Evolutionary conservation across 2,113 vertebrate species (phyloP), one percentile per base, ranked within the genome.

Genomic region (Pygoscelis antarcticus): DNA sequence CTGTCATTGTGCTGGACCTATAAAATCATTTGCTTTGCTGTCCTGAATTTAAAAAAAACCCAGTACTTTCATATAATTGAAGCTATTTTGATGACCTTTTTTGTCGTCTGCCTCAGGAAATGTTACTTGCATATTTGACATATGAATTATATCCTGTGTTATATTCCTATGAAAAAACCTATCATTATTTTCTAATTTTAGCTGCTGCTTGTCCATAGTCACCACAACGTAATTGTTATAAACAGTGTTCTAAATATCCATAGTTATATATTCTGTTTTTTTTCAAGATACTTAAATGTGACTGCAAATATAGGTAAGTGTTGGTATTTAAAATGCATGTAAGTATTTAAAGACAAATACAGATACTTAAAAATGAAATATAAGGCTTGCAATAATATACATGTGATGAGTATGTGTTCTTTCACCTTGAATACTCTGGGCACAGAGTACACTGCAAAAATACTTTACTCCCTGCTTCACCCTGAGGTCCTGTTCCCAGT

Each of bases 131-230:
- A 70, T 87, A 27, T 87, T 92, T 95, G 84, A 86, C 52, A 74
- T 66, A 66, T 60, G 36, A 86, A 90, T 92, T 88, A 32, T 52
- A 64, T 94, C 66, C 81, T 47, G 11, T 86, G 36, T 74, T 88
- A 17, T 13, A 51, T 65, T 70, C 18, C 27, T 77, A 5, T 65
- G 46, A 60, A 64, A 76, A 91, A 72, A 12, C 0, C 55, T 57
- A 3, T 58, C 6, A 88, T 86, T 86, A 76, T 65, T 92, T 95
- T 76, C 79, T 95, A 34, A 87, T 95, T 83, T 87, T 86, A 88
- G 27, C 76, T 88, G n/a, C 49, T 90, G 38, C 26, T 74, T 95
- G n/a, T 26, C 58, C 54, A 23, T 19, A 61, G 36, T 30, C 34
- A 42, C 27, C 0, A 1, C 13, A 38, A 30, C 11, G 11, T 1